Conservation (phyloP, 2,113 vertebrate species). For the Poeciliopsis occidentalis region DNA sequence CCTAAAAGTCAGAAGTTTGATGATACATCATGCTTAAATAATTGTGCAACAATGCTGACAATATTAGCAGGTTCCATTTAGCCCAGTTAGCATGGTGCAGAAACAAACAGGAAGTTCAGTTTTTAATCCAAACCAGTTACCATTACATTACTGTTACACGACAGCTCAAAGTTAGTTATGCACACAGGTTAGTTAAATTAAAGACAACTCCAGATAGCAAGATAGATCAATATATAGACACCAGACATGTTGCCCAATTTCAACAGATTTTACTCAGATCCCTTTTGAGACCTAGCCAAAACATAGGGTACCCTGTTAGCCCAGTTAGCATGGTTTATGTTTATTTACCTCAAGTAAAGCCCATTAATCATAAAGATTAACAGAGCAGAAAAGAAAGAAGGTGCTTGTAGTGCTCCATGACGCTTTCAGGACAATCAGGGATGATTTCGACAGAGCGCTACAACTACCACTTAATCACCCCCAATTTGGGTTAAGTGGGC, state of each 20-base stretch:
- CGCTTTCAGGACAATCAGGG: constrained; percentile 3
- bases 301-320: no score
- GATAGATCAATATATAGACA: background rate
- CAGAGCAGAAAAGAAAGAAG: background rate
- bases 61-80: no score
- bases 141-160: background rate
- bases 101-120: no score
- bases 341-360: background rate
- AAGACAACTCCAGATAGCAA: background rate
- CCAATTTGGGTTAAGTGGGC: constrained; percentile 45
- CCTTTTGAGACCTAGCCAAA: background rate
- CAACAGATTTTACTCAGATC: background rate
- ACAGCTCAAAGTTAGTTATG: background rate
- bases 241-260: background rate
- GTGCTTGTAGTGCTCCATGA: background rate
- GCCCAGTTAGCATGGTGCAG: no score
- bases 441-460: background rate
- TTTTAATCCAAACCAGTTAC: no score
- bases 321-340: background rate
- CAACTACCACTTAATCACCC: constrained; percentile 38
- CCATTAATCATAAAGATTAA: background rate
- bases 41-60: no score
- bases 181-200: background rate
- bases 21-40: no score
- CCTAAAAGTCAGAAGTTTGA: no score